Base-by-base conservation (phyloP, 2,888 invertebrate genomes). In the Halocaridina rubra region DNA sequence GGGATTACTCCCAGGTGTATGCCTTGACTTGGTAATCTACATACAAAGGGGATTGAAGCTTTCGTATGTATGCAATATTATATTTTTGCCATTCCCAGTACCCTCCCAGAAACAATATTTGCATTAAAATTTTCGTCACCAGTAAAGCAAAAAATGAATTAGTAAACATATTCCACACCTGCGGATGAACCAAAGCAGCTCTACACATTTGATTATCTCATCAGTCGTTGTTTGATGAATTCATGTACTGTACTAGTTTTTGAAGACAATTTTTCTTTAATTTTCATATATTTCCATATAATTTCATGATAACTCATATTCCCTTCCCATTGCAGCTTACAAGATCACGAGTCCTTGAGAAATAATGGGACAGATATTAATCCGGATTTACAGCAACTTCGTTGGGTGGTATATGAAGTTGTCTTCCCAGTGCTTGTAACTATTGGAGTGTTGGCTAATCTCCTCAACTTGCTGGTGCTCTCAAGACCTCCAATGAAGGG, bases 381-480 rank as follows among this genome's bases (percentile, higher is more conserved):
- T 1, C 53, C 57, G 5, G 76, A 86, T 19, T 75, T 81, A n/a
- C 30, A 30, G 13, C 24, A 67, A 10, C 75, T 81, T 29, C 69
- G 72, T 4, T 81, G 85, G 76, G 61, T 67, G 5, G 85, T 85
- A 22, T 87, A 87, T 85, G 69, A 81, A 67, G 77, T 87, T 24
- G 76, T 82, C 39, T 84, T 87, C 77, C 87, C 87, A 7, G 79
- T 82, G 5, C 67, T 87, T 67, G 77, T 87, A 32, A 30, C 77
- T 10, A 64, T 85, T 7, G 87, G 87, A 7, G 85, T 87, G 29
- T 46, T 87, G n/a, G 80, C 87, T 32, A 87, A 87, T 74, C 46
- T 87, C 33, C 53, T 87, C 27, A 85, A 87, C 59, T 78, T 87
- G n/a, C 74, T 85, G 64, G 87, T 87, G 19, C 87, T 87, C 33